Conservation (phyloP, 2,113 vertebrate genomes). For the Colius striatus region DNA sequence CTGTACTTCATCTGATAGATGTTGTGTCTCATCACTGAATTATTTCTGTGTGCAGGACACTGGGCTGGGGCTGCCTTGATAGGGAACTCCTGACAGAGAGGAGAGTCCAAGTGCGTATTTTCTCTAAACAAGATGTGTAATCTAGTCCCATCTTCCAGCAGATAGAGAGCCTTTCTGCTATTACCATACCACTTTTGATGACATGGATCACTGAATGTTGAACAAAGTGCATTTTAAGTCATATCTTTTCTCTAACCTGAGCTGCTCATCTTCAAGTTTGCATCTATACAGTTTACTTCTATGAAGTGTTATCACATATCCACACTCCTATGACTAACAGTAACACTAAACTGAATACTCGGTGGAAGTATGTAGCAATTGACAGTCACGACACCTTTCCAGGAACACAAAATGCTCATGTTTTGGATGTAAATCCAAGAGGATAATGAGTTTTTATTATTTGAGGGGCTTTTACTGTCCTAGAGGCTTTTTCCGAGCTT, state of each 20-base stretch:
- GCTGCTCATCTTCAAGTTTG: background rate
- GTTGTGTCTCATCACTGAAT: background rate
- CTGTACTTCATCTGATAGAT: background rate
- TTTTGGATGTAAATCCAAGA: background rate
- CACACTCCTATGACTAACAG: background rate
- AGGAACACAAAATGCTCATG: background rate
- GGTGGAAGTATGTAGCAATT: background rate
- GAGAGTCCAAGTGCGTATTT: background rate
- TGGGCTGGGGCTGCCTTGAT: background rate
- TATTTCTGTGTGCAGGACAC: background rate
- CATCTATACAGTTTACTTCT: background rate
- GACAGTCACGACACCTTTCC: background rate
- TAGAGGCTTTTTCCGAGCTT: slow-evolving; percentile 1
- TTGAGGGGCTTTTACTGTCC: background rate
- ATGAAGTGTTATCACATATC: background rate
- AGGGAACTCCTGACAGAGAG: background rate
- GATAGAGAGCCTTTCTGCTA: background rate
- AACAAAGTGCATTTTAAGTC: background rate
- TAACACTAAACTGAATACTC: background rate
- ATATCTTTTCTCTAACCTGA: background rate
- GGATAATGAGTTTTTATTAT: slow-evolving; percentile 2
- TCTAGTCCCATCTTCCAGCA: background rate
- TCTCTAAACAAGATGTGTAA: background rate
- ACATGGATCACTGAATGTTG: no score
- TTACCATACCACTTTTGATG: background rate